These are phyloP conservation scores for Tachysurus vachellii DNA, from an alignment of 2,113 vertebrate species.

Conservation along the genomic window DNA sequence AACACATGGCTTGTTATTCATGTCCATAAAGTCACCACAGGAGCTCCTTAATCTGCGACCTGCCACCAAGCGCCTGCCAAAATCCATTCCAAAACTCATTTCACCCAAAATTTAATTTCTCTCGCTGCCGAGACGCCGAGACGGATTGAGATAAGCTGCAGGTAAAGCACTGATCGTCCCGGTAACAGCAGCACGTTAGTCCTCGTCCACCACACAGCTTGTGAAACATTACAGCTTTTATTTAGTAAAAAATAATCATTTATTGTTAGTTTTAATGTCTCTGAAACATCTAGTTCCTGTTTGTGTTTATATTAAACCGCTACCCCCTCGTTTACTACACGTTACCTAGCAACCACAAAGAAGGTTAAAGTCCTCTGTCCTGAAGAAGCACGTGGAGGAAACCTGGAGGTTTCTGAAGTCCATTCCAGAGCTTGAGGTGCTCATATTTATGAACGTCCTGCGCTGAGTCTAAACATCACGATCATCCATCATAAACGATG, in stretches of 20 bases:
- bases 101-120: conserved; percentile 1
- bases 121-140: not conserved
- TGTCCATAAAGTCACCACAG: conserved; percentile 19
- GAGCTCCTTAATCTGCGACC: conserved; percentile 14
- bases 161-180: not conserved
- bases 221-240: not conserved
- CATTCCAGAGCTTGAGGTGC: not conserved
- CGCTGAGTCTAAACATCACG: not conserved
- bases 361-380: not conserved
- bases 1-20: conserved; percentile 31
- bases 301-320: not conserved
- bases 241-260: not conserved
- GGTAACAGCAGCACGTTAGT: not conserved
- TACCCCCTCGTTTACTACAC: not conserved
- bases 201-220: not conserved
- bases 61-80: not conserved
- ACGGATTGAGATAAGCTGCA: not conserved
- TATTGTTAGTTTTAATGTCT: not conserved
- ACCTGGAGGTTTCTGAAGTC: not conserved
- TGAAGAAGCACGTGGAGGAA: not conserved
- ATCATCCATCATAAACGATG: not conserved
- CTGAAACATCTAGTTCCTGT: not conserved
- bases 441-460: not conserved
- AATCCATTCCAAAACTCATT: conserved; percentile 19
- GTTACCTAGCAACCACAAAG: not conserved